Conservation (phyloP, 2,113 vertebrate genomes). For the Brienomyrus longianalis region DNA sequence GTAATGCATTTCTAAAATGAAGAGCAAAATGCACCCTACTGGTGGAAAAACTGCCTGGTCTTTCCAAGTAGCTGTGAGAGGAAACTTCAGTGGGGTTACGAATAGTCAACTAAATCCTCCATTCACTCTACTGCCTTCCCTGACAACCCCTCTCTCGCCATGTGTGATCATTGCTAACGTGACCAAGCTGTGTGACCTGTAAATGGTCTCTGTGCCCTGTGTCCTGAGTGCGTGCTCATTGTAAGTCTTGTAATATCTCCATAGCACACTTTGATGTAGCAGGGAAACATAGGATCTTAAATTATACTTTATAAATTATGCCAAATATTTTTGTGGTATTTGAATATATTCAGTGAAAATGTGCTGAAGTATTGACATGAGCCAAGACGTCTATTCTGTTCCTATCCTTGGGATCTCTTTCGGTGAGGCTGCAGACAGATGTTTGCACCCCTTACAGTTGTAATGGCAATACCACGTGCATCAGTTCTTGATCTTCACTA, state of each 20-base stretch:
- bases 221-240: not conserved
- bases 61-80: not conserved
- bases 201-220: not conserved
- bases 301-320: not conserved
- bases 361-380: not conserved
- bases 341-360: not conserved
- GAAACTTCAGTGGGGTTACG: not conserved
- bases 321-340: not conserved
- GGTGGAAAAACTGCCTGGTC: not conserved
- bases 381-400: not conserved
- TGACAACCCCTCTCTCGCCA: not conserved
- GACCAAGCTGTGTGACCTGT: not conserved
- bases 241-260: not conserved
- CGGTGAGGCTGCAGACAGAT: not conserved
- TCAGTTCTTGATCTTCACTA: not conserved
- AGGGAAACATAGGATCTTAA: not conserved
- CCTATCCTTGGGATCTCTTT: not conserved
- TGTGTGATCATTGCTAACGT: not conserved
- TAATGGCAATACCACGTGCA: not conserved
- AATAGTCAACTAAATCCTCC: too few relatives aligned
- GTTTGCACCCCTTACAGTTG: not conserved
- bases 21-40: not conserved
- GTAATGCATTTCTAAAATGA: conserved; percentile 54
- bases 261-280: not conserved
- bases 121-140: not conserved